Conservation (phyloP, 2,888 invertebrate species). For the Lasioglossum figueresi region DNA sequence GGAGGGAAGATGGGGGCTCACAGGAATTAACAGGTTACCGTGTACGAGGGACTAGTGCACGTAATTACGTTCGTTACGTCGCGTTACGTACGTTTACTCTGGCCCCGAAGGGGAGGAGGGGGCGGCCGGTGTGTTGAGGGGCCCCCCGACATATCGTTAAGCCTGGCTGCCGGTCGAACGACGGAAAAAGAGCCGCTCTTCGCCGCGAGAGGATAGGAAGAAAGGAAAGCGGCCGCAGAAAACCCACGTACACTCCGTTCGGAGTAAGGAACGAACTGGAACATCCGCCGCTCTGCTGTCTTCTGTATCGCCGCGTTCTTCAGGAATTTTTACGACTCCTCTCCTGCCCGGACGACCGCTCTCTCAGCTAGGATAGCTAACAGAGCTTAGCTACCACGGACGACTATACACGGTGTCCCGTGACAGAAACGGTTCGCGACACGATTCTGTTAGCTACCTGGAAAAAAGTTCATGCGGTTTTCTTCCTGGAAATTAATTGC, state of each 20-base stretch:
- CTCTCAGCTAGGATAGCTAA: slow-evolving; percentile 66
- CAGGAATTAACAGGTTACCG: slow-evolving; percentile 68
- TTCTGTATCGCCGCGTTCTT: slow-evolving; percentile 60
- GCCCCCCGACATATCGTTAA: slow-evolving; percentile 54
- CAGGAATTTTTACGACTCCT: slow-evolving; percentile 67
- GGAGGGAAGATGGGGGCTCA: slow-evolving; percentile 4
- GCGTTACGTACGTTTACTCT: slow-evolving; percentile 68
- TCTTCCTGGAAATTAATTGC: neutral
- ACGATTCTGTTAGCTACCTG: neutral
- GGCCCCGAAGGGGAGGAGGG: slow-evolving; percentile 16
- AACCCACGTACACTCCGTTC: slow-evolving; percentile 41
- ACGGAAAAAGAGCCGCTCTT: slow-evolving; percentile 43
- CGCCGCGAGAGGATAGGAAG: slow-evolving; percentile 28
- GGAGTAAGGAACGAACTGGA: slow-evolving; percentile 57
- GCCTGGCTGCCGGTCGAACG: slow-evolving; percentile 39
- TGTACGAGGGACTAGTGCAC: slow-evolving; percentile 59
- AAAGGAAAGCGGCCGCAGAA: slow-evolving; percentile 55
- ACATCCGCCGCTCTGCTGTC: slow-evolving; percentile 44
- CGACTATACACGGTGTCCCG: neutral
- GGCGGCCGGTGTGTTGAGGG: slow-evolving; percentile 11
- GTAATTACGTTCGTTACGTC: slow-evolving; percentile 71
- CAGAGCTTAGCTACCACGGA: neutral
- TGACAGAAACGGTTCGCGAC: neutral
- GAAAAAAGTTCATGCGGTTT: neutral
- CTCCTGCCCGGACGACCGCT: slow-evolving; percentile 30